Conservation (phyloP, 2,113 vertebrate species). For the Puntigrus tetrazona region DNA sequence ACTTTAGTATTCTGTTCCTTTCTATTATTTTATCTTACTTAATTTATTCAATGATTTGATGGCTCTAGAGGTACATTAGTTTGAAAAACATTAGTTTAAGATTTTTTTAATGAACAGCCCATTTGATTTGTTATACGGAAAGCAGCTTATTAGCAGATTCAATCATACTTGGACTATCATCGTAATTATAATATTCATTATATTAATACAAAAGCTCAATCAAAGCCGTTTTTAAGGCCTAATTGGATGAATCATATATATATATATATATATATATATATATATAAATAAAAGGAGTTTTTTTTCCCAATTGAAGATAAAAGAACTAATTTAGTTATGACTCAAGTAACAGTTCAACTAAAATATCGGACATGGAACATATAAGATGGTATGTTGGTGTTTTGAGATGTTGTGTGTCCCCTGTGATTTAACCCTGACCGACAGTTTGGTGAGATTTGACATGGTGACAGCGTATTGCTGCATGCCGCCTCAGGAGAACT, state of each 20-base stretch:
- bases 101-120: not conserved
- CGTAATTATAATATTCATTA: not conserved
- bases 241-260: not conserved
- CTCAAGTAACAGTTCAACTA: not conserved
- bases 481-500: constrained; percentile 8
- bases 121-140: not conserved
- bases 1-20: not conserved
- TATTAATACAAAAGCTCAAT: not conserved
- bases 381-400: constrained; percentile 3
- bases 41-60: not conserved
- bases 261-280: too few relatives aligned
- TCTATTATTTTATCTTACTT: not conserved
- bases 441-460: not conserved
- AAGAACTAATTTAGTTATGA: not conserved
- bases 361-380: not conserved
- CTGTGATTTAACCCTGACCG: not conserved
- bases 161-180: not conserved
- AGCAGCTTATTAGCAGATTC: not conserved
- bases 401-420: not conserved
- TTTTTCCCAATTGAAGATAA: not conserved
- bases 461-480: not conserved
- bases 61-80: not conserved
- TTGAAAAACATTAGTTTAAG: not conserved
- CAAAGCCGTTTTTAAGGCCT: not conserved
- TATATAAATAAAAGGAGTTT: too few relatives aligned